phyloP scores from a whole-genome alignment of 2,113 vertebrate species.

The Todiramphus saurophagus region DNA sequence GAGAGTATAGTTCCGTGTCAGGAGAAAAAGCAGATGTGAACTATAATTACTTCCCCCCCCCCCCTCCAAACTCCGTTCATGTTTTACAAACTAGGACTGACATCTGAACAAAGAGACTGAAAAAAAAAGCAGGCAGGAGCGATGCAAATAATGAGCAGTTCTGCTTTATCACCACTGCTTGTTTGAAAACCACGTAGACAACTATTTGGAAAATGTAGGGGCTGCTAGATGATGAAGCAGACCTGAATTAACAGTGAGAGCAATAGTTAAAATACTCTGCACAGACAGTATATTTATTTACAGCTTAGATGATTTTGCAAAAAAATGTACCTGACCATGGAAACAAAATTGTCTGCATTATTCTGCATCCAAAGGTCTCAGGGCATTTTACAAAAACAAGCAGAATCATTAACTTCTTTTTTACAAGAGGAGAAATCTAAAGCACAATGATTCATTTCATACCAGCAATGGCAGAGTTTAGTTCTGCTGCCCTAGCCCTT shows the following conservation, averaged over 20 bases:
- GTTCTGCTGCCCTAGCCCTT: neutral
- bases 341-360: neutral
- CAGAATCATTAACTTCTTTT: neutral
- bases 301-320: neutral
- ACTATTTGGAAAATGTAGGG: neutral
- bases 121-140: conserved; percentile 43
- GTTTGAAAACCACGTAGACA: conserved; percentile 19
- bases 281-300: neutral
- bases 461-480: neutral
- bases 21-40: conserved; percentile 58
- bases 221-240: neutral
- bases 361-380: neutral
- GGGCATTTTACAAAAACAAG: neutral
- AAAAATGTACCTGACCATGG: neutral
- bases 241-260: neutral
- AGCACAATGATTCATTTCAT: neutral
- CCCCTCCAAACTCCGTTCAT: conserved; percentile 19
- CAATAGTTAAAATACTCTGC: neutral
- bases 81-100: conserved; percentile 74
- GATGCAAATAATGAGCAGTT: conserved; percentile 13
- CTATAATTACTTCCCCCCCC: no score
- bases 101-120: conserved; percentile 53
- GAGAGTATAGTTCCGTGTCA: neutral
- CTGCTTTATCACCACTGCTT: conserved; percentile 12
- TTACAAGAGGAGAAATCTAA: neutral